These are phyloP conservation scores for Lumbricus terrestris DNA, from an alignment of 2,888 invertebrate species.

Conservation along the genomic window DNA sequence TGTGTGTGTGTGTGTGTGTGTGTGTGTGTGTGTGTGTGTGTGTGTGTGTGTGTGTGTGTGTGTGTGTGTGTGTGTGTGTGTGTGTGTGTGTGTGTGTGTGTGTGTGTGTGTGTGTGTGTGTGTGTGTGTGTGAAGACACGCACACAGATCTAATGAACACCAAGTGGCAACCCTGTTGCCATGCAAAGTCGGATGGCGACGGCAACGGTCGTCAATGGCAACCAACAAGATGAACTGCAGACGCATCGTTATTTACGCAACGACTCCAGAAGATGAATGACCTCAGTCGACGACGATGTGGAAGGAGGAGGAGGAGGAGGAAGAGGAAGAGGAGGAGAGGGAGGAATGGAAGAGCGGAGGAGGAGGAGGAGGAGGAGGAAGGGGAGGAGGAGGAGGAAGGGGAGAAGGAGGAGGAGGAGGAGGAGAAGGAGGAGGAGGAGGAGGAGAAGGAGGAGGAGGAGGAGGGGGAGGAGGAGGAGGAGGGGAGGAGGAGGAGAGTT, in stretches of 20 bases:
- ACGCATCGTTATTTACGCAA: not conserved
- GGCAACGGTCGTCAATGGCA: not conserved
- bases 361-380: not conserved
- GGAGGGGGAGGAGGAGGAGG: not conserved
- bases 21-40: too few relatives aligned
- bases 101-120: too few relatives aligned
- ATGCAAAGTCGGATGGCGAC: not conserved
- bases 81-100: too few relatives aligned
- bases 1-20: too few relatives aligned
- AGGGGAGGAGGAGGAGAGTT: not conserved
- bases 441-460: not conserved
- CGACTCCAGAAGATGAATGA: not conserved
- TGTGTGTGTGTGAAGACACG: too few relatives aligned
- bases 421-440: not conserved
- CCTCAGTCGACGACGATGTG: not conserved
- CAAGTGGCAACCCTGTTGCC: not conserved
- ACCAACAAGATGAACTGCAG: not conserved
- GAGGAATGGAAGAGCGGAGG: not conserved
- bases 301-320: not conserved
- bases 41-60: too few relatives aligned
- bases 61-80: too few relatives aligned
- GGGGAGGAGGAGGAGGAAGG: not conserved
- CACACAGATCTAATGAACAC: not conserved
- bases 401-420: not conserved
- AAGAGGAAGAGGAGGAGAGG: not conserved